Base-by-base conservation (phyloP, 2,888 invertebrate species). In the Octodonta nipae region DNA sequence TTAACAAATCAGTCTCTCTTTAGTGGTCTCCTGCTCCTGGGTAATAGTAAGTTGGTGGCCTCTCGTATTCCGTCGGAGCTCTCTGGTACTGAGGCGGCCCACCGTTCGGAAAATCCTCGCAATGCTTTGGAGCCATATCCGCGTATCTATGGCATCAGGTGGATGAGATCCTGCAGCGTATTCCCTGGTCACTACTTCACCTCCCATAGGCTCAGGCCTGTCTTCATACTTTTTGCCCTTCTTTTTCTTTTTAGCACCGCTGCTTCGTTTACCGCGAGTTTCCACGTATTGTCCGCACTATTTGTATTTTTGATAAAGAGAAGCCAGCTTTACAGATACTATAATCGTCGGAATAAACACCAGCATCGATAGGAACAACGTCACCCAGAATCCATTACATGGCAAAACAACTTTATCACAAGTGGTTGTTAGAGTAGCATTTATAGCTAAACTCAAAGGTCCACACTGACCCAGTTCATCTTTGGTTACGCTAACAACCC, bases 301-400 rank as follows among this genome's bases (percentile, higher is more conserved):
- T 63, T 86, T 85, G 15, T 81, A 76, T 61, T 87, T 88, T 53
- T 80, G 78, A 66, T 92, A 93, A 20, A 92, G 73, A 26, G 78
- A 75, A 42, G 86, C 79, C 54, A 93, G 68, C 40, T 81, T 78
- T 45, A 79, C 77, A 45, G 83, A 78, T 46, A 83, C 70, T 49
- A 85, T 65, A 53, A 89, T 73, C 38, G 83, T 74, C 33, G 89
- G 85, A 54, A 86, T 70, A 64, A 87, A 83, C 47, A 92, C 71
- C 40, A 85, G 48, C 46, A 83, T 66, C 57, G 85, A 82, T 75
- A 86, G 85, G 42, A 84, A 74, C 39, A 89, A 69, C 40, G 88
- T 82, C 51, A 85, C 76, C 92, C 93, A 93, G 65, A 86, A 89
- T 30, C 89, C 91, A 68, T 91, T 89, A 62, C 80, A 74, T 35